Conservation (phyloP, 2,888 invertebrate species). For the Himalopsyche tibetana region DNA sequence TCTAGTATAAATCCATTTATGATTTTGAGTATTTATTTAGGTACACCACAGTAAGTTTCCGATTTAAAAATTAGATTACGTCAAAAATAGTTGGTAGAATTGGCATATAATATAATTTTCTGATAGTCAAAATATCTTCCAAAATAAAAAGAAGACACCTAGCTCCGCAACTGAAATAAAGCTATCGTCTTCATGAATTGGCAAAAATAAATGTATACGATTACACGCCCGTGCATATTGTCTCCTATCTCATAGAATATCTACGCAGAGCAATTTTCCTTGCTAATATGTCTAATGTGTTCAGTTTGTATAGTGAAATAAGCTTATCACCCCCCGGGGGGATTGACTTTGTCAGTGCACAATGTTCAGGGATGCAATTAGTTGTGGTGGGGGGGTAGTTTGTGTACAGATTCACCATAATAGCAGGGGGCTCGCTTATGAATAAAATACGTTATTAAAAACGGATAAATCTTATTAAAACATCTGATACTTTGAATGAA, state of each 20-base stretch:
- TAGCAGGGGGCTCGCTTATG: slow-evolving; percentile 14
- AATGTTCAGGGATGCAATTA: slow-evolving; percentile 62
- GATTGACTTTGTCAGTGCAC: slow-evolving; percentile 57
- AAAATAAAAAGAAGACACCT: no score
- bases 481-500: slow-evolving; percentile 8
- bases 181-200: no score
- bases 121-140: no score
- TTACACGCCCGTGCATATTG: background rate
- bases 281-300: slow-evolving; percentile 49
- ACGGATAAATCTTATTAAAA: slow-evolving; percentile 16
- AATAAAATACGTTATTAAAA: slow-evolving; percentile 34
- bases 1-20: no score
- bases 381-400: slow-evolving; percentile 54
- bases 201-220: no score
- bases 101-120: no score
- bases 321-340: slow-evolving; percentile 52
- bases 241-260: background rate
- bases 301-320: slow-evolving; percentile 52
- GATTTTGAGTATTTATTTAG: no score
- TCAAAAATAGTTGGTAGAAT: no score
- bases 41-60: no score
- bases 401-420: slow-evolving; percentile 47
- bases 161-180: no score
- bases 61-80: no score
- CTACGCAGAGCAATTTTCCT: background rate